Base-by-base conservation (phyloP, 2,888 invertebrate species). In the Aphodius granarius region DNA sequence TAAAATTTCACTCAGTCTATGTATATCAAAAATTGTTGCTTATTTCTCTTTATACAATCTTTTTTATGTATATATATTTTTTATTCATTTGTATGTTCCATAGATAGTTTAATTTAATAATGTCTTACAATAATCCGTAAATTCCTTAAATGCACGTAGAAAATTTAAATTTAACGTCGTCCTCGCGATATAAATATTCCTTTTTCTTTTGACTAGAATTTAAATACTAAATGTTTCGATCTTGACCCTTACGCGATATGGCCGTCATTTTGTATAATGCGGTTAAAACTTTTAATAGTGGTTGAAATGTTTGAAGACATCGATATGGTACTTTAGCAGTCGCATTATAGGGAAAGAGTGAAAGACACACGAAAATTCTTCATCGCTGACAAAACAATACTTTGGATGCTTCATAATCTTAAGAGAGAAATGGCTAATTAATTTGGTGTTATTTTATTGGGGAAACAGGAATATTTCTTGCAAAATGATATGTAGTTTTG, bases 71-170 rank as follows among this genome's bases (percentile, higher is more conserved):
- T 70, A 74, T 64, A 23, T 63, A 68, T 20, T n/a, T 66, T 43
- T 43, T 43, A 43, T 43, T 43, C 43, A 43, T 43, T 43, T 43
- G 43, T 43, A 9, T 43, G 13, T 13, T 43, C 43, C 43, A 74
- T 63, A 43, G 63, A 73, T 72, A 72, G 20, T 70, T 62, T 63
- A 68, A 66, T 73, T 68, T 68, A 73, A 74, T 18, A 70, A 74
- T 71, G 70, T 74, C 74, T 23, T 63, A 72, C 20, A 18, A 5
- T 65, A 65, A 16, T 73, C 21, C 71, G 71, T 73, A 76, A 77
- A 77, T 74, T 77, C 74, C 73, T 73, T 77, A 64, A 74, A 77
- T 70, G 76, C 68, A 63, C 63, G 74, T 77, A 77, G 76, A 77
- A 77, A 77, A 77, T 77, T 77, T 74, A 76, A 73, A 76, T 73